Conservation (phyloP, 2,888 invertebrate species). For the Spialia ferax region DNA sequence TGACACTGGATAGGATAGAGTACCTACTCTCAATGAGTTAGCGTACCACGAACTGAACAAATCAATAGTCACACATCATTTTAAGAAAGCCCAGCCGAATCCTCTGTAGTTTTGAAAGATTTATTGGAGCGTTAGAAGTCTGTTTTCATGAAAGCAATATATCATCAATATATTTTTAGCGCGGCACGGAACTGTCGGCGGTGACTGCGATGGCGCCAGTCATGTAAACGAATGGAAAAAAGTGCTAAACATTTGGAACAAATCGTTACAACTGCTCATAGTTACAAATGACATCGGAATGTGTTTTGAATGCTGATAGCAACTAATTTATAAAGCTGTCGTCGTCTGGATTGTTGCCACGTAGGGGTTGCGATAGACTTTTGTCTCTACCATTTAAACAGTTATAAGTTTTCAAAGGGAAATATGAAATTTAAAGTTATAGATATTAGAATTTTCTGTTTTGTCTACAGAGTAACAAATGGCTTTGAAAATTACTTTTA, state of each 20-base stretch:
- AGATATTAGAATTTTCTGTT: no score
- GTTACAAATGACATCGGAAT: constrained; percentile 5
- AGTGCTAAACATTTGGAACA: constrained; percentile 24
- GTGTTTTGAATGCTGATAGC: neutral
- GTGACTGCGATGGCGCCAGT: constrained; percentile 24
- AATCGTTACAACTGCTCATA: constrained; percentile 20
- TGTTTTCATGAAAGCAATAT: constrained; percentile 36
- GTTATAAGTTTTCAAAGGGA: no score
- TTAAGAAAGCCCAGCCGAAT: constrained; percentile 4
- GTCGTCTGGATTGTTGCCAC: neutral
- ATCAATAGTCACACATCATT: constrained; percentile 11
- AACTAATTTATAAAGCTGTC: no score
- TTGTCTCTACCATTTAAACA: no score
- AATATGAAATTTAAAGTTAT: no score
- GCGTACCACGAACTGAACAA: neutral
- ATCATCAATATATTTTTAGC: constrained; percentile 38
- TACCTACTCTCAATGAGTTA: neutral
- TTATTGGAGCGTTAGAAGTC: constrained; percentile 36
- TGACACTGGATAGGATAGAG: neutral
- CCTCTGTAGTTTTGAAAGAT: constrained; percentile 33
- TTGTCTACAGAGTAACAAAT: no score
- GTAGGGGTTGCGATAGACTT: no score
- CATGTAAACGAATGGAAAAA: neutral
- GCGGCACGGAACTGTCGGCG: constrained; percentile 33
- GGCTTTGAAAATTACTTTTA: no score